Evolutionary conservation across 1,140 invertebrate species (phyloP), one percentile per base, ranked within the genome.

Genomic region (Tribolium madens): DNA sequence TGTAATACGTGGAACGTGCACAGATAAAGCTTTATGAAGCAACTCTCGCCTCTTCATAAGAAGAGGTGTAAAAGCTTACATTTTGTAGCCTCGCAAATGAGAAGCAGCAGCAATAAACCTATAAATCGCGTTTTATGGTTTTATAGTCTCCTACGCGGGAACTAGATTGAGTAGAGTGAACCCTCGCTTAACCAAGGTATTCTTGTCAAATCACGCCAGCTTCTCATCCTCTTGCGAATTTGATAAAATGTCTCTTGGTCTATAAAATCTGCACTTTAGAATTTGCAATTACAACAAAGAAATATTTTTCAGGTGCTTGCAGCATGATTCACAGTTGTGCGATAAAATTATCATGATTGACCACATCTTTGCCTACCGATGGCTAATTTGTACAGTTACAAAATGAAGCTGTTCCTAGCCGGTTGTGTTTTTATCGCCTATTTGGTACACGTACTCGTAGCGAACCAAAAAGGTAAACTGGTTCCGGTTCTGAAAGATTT

Each of bases 51-150:
- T 68, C 31, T 69, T 69, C 48, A 77, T 73, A 76, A 77, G 76
- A 74, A 75, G 75, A 80, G 79, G 81, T 81, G 73, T 79, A 79
- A 81, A 80, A 81, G 81, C 79, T 82, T 77, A 82, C 81, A 82
- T 81, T 82, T 80, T 82, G 80, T 78, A 80, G 81, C 76, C 78
- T 73, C 71, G 76, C 79, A 83, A 83, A 83, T 83, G 82, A 83
- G 81, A 78, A 82, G 80, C 82, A 79, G 81, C 82, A 81, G 84
- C 83, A 83, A 84, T 85, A 85, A 85, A 85, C 81, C 80, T 81
- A 85, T 85, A 85, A 85, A 85, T 84, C 83, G 81, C 81, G 80
- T 84, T 85, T 85, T 85, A 85, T 85, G 82, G 84, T 82, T 85
- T 85, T 85, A 85, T 81, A 80, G 83, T 82, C 81, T 83, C 81